Evolutionary conservation across 2,888 invertebrate species (phyloP), one percentile per base, ranked within the genome.

Genomic region (Coenonympha glycerion): DNA sequence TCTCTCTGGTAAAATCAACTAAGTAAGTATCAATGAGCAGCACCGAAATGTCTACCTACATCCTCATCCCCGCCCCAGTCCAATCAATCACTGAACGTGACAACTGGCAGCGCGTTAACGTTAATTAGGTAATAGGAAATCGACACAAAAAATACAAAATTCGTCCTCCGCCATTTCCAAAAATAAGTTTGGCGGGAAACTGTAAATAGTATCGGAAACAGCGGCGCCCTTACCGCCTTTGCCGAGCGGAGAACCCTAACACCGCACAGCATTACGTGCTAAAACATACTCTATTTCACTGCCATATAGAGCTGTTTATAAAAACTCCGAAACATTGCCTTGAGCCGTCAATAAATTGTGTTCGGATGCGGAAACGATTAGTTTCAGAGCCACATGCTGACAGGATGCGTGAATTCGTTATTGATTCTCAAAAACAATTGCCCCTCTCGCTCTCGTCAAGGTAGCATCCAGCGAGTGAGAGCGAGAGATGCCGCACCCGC

Each of bases 331-430:
- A 3, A 2, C n/a, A 2, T 18, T 9, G n/a, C 53, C 52, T 56
- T 73, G 63, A 2, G 60, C 19, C 60, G 24, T 71, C 73, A 54
- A 8, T 11, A 41, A 39, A 18, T 47, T 50, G 34, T 19, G 28
- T 42, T 48, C 53, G 57, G 53, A 70, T 69, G 62, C 76, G 84
- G 85, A 85, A 84, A 77, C 82, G 80, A 85, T 85, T 83, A 79
- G 81, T 85, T 81, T 79, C 77, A 77, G 73, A 71, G 73, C 74
- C 81, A 73, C 80, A 81, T 74, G 83, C 72, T 80, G 83, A 82
- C 82, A 80, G 82, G 85, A 85, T 82, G 81, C 69, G 69, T 78
- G 72, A 71, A 73, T 76, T 75, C 78, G 79, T 82, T 82, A 81
- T 81, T 74, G 78, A 82, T 77, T 75, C 80, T 78, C 71, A 77